Conservation (phyloP, 2,797 vertebrate species). For the Phylloscopus collybita region DNA sequence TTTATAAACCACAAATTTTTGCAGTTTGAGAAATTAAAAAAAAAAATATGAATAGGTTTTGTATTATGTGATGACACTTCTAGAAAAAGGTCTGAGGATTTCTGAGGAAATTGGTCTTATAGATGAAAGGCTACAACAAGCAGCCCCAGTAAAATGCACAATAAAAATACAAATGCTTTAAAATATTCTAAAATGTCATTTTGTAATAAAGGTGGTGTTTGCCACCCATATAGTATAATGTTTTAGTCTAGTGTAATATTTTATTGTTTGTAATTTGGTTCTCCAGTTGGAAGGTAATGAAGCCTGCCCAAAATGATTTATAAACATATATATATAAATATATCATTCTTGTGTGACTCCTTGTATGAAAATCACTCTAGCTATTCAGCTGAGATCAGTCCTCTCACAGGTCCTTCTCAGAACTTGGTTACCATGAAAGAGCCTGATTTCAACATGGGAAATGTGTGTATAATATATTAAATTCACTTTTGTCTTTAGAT, state of each 20-base stretch:
- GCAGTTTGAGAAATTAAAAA: background rate
- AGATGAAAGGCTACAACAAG: background rate
- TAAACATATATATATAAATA: background rate
- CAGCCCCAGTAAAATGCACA: background rate
- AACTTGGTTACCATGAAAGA: background rate
- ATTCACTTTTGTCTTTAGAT: background rate
- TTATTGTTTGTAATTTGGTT: background rate
- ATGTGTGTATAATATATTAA: background rate
- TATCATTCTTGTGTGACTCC: background rate
- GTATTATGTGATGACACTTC: background rate
- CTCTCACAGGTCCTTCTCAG: background rate
- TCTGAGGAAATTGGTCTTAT: background rate
- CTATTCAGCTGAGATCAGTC: background rate
- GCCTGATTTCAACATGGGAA: background rate
- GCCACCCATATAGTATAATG: background rate
- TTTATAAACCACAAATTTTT: background rate
- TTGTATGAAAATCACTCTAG: background rate
- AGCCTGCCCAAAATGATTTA: background rate
- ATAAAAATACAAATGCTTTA: background rate
- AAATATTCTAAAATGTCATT: background rate
- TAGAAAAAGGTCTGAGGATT: background rate
- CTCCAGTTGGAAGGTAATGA: background rate
- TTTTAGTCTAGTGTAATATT: background rate
- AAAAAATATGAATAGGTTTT: background rate
- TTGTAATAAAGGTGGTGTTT: background rate